Evolutionary conservation across 2,797 vertebrate genomes (phyloP).

Genomic region (Sardinella longiceps): DNA sequence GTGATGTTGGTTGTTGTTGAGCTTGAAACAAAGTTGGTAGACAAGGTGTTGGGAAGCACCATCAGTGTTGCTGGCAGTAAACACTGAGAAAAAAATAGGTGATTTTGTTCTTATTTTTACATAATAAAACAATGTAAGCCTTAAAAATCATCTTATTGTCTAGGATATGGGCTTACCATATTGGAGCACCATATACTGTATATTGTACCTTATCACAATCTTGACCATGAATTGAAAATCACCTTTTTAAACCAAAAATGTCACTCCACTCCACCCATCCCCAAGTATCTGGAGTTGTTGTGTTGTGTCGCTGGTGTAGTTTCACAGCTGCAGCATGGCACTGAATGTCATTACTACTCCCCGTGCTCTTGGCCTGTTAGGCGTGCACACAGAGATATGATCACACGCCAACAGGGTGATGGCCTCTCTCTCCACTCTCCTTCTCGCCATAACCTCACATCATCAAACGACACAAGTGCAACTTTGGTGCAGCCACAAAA

Average conservation of each 20-base stretch:
- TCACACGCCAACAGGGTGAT: background rate
- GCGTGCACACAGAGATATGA: background rate
- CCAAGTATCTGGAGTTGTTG: background rate
- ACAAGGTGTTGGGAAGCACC: no score
- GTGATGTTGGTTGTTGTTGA: background rate
- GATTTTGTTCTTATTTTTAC: background rate
- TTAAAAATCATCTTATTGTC: background rate
- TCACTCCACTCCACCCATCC: background rate
- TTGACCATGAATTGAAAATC: background rate
- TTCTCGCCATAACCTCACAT: background rate
- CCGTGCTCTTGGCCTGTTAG: background rate
- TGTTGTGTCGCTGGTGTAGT: no score
- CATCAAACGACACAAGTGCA: background rate
- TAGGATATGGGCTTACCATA: no score
- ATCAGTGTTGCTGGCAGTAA: background rate
- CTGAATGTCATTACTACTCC: background rate
- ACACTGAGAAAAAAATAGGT: no score
- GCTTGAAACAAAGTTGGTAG: background rate
- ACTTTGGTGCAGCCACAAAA: background rate
- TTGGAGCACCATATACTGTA: no score
- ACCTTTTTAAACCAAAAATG: background rate
- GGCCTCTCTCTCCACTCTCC: background rate
- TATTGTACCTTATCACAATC: background rate
- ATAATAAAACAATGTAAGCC: background rate
- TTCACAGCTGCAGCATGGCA: background rate